Evolutionary conservation across 1,140 invertebrate species (phyloP), one percentile per base, ranked within the genome.

Genomic region (Zaprionus vittiger): DNA sequence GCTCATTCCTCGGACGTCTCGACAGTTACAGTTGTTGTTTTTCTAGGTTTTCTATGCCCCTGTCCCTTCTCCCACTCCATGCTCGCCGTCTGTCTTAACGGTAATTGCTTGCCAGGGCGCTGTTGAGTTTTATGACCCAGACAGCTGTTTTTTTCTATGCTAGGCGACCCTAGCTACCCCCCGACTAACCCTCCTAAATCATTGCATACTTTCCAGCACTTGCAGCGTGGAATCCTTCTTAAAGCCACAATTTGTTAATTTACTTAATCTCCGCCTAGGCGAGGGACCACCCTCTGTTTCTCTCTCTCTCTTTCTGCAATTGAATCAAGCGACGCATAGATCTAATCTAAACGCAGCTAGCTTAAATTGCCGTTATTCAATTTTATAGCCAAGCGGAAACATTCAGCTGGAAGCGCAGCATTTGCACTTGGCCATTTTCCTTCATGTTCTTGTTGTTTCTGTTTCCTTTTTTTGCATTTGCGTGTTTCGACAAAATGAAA

Each of bases 61-160:
- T 54, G 56, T 34, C 28, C 55, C 44, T 47, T 26, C 31, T 67
- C 67, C 77, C 47, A 49, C 77, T 49, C 20, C 17, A 22, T 47
- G 54, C 6, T n/a, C n/a, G 38, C n/a, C 6, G 72, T 75, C 73
- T 89, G 89, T 89, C 84, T 89, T 77, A 90, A 89, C 75, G 79
- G 85, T 81, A 89, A 89, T 89, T 89, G 84, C 84, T 84, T 90
- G 85, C 81, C 56, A 70, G 85, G 84, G 84, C 80, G 85, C 84
- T 79, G 84, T 89, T 90, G 63, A 59, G 69, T 84, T 89, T 89
- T 89, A 84, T 80, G 79, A 61, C 79, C 84, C 85, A 90, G 71
- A 90, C 84, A 89, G 84, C 85, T 89, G 84, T 81, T 89, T 80
- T 63, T 57, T 24, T 59, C 28, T 63, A 20, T 63, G 52, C 22